Conservation (phyloP, 2,888 invertebrate genomes). For the Platycnemis pennipes region DNA sequence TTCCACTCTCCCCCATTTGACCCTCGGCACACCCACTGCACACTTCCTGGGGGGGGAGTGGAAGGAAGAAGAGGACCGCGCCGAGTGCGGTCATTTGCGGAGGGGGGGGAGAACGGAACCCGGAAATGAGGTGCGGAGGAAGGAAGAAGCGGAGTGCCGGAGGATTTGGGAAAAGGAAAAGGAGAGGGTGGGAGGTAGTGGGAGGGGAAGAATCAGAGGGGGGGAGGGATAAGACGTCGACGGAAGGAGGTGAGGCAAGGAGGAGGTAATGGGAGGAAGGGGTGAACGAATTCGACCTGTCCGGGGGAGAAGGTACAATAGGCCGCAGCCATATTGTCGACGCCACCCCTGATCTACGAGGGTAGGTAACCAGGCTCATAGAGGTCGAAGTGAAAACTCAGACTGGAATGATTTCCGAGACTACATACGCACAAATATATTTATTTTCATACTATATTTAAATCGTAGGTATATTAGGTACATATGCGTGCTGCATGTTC, state of each 20-base stretch:
- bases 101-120: background rate
- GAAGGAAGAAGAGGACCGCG: background rate
- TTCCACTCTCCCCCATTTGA: background rate
- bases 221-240: background rate
- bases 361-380: too few species aligned
- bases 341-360: background rate
- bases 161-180: too few species aligned
- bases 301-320: background rate
- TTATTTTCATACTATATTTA: too few species aligned
- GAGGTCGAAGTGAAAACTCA: too few species aligned
- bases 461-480: too few species aligned
- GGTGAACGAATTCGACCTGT: background rate
- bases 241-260: background rate
- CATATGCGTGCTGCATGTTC: too few species aligned
- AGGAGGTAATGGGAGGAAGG: background rate
- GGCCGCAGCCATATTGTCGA: background rate
- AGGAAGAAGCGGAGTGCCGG: background rate
- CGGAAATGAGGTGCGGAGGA: background rate
- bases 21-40: background rate
- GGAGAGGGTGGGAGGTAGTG: too few species aligned
- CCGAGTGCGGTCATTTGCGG: slow-evolving; percentile 18
- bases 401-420: too few species aligned
- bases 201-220: too few species aligned
- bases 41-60: slow-evolving; percentile 12
- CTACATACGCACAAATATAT: too few species aligned